Conservation (phyloP, 2,113 vertebrate species). For the human region DNA sequence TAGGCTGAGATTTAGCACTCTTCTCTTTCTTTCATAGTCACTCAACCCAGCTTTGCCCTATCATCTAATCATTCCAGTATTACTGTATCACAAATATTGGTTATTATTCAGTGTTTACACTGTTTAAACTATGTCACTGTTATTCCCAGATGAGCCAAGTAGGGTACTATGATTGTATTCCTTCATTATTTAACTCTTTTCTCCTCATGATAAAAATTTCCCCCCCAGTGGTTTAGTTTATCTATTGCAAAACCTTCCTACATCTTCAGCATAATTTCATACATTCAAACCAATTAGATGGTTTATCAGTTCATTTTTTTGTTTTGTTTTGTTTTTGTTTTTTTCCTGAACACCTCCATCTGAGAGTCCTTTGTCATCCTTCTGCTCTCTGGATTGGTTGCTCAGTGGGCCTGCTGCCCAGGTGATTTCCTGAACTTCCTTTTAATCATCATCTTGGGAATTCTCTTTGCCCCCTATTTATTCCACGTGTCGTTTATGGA, state of each 20-base stretch:
- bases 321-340: background rate
- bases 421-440: background rate
- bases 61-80: background rate
- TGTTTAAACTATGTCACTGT: background rate
- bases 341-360: background rate
- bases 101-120: background rate
- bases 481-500: background rate
- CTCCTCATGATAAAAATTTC: background rate
- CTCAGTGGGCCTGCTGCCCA: background rate
- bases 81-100: background rate
- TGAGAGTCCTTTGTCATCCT: background rate
- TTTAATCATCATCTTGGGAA: background rate
- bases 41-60: background rate
- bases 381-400: background rate
- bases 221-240: background rate
- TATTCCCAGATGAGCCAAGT: background rate
- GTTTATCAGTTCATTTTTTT: background rate
- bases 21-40: background rate
- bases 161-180: background rate
- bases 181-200: background rate
- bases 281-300: background rate
- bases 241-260: background rate
- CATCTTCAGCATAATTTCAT: background rate
- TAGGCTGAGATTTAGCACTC: background rate
- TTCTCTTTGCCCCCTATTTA: background rate